A percentile compares a stretch with the other conserved stretches of the same genome.
Evolutionary conservation across 2,113 vertebrate genomes (phyloP).

Genomic region (Bubo bubo): DNA sequence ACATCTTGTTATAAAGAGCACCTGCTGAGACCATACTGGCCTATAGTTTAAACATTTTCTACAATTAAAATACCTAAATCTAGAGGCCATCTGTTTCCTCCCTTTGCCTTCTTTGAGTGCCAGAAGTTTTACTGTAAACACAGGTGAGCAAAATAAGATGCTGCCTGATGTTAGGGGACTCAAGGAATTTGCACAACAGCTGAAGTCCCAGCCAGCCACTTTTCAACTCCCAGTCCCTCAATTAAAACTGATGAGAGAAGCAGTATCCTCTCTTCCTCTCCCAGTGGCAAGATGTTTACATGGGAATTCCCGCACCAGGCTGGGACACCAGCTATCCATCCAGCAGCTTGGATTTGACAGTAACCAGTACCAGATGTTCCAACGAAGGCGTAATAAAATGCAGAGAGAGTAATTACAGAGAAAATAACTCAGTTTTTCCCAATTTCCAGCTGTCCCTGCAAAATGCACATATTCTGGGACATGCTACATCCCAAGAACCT

Average conservation of each 20-base stretch:
- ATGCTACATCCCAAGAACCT: background rate
- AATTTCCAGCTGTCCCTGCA: background rate
- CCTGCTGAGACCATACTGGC: background rate
- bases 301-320: background rate
- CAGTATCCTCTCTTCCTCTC: background rate
- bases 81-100: conserved; percentile 55
- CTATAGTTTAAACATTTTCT: conserved; percentile 36
- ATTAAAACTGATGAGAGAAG: conserved; percentile 38
- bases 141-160: conserved; percentile 44
- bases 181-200: background rate
- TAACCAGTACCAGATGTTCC: conserved; percentile 53
- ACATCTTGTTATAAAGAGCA: conserved; percentile 44
- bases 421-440: background rate
- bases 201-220: background rate
- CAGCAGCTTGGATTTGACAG: conserved; percentile 22
- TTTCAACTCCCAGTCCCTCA: background rate
- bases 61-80: conserved; percentile 51
- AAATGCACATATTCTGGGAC: background rate
- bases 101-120: background rate
- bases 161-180: background rate
- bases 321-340: conserved; percentile 21
- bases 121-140: conserved; percentile 47
- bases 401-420: background rate
- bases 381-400: background rate
- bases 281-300: background rate